These are phyloP conservation scores for Diarsia dahlii DNA, from an alignment of 2,888 invertebrate genomes.

Conservation along the genomic window DNA sequence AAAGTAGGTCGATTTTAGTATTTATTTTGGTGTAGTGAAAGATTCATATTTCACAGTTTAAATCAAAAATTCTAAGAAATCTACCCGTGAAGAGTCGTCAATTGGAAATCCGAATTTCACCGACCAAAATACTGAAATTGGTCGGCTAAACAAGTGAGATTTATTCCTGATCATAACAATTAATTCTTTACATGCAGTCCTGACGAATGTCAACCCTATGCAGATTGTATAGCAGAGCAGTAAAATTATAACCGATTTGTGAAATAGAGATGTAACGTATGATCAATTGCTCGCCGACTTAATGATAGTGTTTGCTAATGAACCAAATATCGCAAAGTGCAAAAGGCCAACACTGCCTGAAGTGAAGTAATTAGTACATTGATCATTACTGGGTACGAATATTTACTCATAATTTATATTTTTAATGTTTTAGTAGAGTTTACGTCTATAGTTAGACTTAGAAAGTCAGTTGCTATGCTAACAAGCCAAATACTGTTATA, in stretches of 20 bases:
- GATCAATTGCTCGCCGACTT: constrained; percentile 54
- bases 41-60: not conserved
- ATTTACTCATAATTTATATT: constrained; percentile 34
- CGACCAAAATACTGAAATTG: not conserved
- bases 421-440: constrained; percentile 30
- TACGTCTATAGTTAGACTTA: not conserved
- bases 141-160: not conserved
- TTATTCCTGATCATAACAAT: not conserved
- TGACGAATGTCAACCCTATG: constrained; percentile 47
- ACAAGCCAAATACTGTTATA: constrained; percentile 42
- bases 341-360: constrained; percentile 48
- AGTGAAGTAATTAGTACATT: constrained; percentile 51
- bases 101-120: not conserved
- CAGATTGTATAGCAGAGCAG: constrained; percentile 1
- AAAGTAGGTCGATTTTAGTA: not conserved
- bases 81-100: no score
- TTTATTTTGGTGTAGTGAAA: constrained; percentile 6
- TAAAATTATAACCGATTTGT: constrained; percentile 49
- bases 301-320: constrained; percentile 54
- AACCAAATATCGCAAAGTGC: constrained; percentile 57
- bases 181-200: not conserved
- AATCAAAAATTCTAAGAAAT: not conserved
- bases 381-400: constrained; percentile 31
- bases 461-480: constrained; percentile 18
- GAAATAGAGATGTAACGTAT: constrained; percentile 56